phyloP scores from a whole-genome alignment of 2,888 invertebrate species.

The Fabriciana adippe region DNA sequence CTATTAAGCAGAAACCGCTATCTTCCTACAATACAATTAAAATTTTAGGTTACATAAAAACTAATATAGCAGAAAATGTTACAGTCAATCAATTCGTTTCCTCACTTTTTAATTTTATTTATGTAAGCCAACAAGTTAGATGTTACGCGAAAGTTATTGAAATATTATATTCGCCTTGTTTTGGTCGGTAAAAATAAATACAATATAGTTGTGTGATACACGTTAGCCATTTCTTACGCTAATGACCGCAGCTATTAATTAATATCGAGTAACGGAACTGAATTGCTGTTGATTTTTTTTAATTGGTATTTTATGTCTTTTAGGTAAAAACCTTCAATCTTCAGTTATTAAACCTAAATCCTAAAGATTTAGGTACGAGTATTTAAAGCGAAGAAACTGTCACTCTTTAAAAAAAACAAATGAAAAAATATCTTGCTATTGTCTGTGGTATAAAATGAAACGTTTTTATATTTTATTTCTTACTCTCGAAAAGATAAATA shows the following conservation, averaged over 20 bases:
- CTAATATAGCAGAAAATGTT: conserved; percentile 14
- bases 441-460: too few relatives aligned
- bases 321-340: not conserved
- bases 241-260: conserved; percentile 12
- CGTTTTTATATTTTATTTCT: too few relatives aligned
- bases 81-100: conserved; percentile 16
- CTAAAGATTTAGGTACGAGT: too few relatives aligned
- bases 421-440: too few relatives aligned
- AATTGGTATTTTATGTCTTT: not conserved
- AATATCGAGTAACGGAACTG: conserved; percentile 17
- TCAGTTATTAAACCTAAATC: too few relatives aligned
- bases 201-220: conserved; percentile 4
- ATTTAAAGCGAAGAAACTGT: too few relatives aligned
- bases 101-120: conserved; percentile 9
- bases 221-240: conserved; percentile 13
- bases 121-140: conserved; percentile 8
- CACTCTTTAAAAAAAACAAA: too few relatives aligned
- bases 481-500: too few relatives aligned
- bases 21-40: conserved; percentile 1
- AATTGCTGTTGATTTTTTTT: not conserved
- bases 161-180: conserved; percentile 2
- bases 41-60: conserved; percentile 2
- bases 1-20: not conserved
- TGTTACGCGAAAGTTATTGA: conserved; percentile 12
- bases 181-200: conserved; percentile 7